Base-by-base conservation (phyloP, 2,797 vertebrate genomes). In the Podargus strigoides region DNA sequence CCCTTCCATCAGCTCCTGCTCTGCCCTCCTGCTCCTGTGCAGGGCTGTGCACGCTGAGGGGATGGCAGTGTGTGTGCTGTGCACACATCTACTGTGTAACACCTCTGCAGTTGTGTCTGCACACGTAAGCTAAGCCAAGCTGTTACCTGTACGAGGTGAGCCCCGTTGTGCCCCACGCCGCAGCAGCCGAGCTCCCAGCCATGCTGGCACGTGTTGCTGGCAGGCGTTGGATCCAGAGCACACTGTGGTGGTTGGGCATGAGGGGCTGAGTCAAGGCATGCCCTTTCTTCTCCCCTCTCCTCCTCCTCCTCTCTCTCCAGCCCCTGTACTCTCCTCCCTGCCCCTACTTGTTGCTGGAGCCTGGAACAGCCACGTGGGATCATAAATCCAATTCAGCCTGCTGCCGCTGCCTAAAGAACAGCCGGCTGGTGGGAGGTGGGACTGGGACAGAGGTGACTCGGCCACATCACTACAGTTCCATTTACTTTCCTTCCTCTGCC, bases 121-220 rank as follows among this genome's bases (percentile, higher is more conserved):
- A 8, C 2, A 0, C 14, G n/a, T 5, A 1, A 74, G 42, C 66
- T n/a, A 50, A 37, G 6, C 34, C 6, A 3, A 26, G 56, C 44
- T 55, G 56, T n/a, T 4, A 22, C 22, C 14, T 28, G 7, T 7
- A 14, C 4, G 10, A 27, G 47, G 17, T 27, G 68, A 69, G 70
- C 79, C 69, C 28, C 3, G 0, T 36, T 1, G 2, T 32, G 85
- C 26, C 70, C 0, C 28, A 4, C 0, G 0, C 44, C 34, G 50
- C 59, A 26, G 27, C 83, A 27, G 34, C 24, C 2, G 10, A 39
- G 28, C 53, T 47, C 60, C 52, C 12, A 24, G 63, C 72, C 2
- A 0, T 20, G 15, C 76, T n/a, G 70, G 58, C 19, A 8, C 4
- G 2, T 1, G 1, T 22, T 2, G 1, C 26, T 50, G 39, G 42